Evolutionary conservation across 1,140 invertebrate species (phyloP).

Genomic region (Rhagoletis pomonella): DNA sequence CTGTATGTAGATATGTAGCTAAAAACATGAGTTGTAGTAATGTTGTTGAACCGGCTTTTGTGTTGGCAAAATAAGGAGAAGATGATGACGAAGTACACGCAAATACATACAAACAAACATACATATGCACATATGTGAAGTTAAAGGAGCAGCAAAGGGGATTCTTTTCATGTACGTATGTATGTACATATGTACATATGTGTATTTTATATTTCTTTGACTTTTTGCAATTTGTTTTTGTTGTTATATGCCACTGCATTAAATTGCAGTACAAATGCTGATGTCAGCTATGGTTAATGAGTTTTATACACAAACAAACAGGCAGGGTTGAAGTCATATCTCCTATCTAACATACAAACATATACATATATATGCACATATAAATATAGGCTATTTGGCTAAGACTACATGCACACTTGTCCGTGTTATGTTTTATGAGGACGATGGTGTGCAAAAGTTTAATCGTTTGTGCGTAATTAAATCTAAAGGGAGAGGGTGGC

Average conservation of each 20-base stretch:
- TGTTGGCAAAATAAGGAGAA: constrained; percentile 39
- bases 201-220: not conserved
- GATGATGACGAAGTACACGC: constrained; percentile 7
- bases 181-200: not conserved
- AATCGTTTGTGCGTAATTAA: constrained; percentile 9
- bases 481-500: not conserved
- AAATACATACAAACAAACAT: not conserved
- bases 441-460: constrained; percentile 1
- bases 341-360: not conserved
- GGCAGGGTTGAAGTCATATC: not conserved
- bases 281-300: constrained; percentile 50
- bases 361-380: not conserved
- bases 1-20: not conserved
- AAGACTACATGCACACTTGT: not conserved
- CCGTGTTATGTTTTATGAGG: not conserved
- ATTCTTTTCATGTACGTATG: constrained; percentile 16
- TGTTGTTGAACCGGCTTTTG: constrained; percentile 50
- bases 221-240: not conserved
- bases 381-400: not conserved
- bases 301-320: constrained; percentile 43
- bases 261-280: constrained; percentile 49
- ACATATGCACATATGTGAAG: not conserved
- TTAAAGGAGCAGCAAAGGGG: constrained; percentile 16
- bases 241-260: constrained; percentile 11
- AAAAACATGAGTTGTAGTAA: constrained; percentile 35